Conservation (phyloP, 2,797 vertebrate species). For the Dermochelys coriacea region DNA sequence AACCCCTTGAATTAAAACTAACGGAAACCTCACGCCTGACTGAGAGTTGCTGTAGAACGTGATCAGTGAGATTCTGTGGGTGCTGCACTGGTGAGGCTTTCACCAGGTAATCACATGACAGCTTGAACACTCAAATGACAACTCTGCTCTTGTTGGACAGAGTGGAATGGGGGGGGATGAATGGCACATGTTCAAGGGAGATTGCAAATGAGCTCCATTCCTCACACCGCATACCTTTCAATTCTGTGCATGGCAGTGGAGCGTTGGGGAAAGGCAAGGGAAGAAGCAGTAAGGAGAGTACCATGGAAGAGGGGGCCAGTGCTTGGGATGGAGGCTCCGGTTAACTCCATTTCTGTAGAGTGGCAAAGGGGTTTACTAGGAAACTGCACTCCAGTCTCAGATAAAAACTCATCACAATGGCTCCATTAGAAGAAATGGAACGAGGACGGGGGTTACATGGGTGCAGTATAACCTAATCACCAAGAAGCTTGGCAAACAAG, state of each 20-base stretch:
- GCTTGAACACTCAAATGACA: neutral
- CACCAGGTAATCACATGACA: fast-evolving
- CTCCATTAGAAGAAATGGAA: neutral
- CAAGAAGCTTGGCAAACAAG: neutral
- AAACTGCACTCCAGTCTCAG: neutral
- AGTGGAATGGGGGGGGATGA: neutral
- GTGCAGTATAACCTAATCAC: neutral
- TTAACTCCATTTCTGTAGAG: neutral
- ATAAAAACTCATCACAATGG: neutral
- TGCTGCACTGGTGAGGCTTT: slow-evolving; percentile 5
- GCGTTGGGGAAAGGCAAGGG: neutral
- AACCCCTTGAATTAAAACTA: neutral
- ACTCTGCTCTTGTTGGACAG: neutral
- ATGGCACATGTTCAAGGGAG: neutral
- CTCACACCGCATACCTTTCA: neutral
- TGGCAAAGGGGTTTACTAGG: neutral
- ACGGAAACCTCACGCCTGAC: neutral
- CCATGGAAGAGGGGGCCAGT: neutral
- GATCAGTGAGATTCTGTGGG: fast-evolving
- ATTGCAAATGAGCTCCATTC: neutral
- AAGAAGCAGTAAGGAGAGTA: neutral
- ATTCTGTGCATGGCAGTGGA: neutral
- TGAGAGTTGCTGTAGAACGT: neutral
- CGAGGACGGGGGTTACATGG: fast-evolving
- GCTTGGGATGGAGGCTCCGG: neutral